Evolutionary conservation across 1,140 invertebrate genomes (phyloP).

Genomic region (Drosophila sproati): DNA sequence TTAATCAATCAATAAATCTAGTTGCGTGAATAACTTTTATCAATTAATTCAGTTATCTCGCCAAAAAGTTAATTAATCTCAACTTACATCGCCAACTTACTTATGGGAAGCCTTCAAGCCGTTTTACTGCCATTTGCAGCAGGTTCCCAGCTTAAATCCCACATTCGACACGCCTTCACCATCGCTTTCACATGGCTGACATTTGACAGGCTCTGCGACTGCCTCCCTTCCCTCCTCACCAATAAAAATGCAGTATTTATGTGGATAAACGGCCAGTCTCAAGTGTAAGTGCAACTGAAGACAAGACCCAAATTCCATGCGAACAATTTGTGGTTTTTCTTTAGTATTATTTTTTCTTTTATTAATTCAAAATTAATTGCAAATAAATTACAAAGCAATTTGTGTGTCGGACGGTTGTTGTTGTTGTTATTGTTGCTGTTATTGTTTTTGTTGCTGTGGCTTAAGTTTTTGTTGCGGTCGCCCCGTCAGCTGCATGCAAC

Average conservation of each 20-base stretch:
- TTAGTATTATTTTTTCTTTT: slow-evolving; percentile 47
- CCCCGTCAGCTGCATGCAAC: slow-evolving; percentile 76
- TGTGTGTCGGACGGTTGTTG: slow-evolving; percentile 63
- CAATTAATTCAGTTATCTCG: slow-evolving; percentile 24
- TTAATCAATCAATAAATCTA: slow-evolving; percentile 1
- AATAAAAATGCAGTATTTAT: slow-evolving; percentile 33
- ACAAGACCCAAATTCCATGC: slow-evolving; percentile 70
- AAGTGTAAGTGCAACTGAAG: slow-evolving; percentile 40
- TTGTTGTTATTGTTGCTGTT: slow-evolving; percentile 34
- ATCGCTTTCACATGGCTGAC: slow-evolving; percentile 46
- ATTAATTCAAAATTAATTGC: slow-evolving; percentile 83
- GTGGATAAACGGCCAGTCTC: slow-evolving; percentile 30
- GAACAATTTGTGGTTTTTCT: slow-evolving; percentile 50
- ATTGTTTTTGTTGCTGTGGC: slow-evolving; percentile 2
- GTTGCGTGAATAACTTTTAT: slow-evolving; percentile 7
- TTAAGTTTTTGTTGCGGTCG: slow-evolving; percentile 36
- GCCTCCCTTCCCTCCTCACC: neutral
- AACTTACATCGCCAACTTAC: slow-evolving; percentile 3
- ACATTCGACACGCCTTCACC: slow-evolving; percentile 45
- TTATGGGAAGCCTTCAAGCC: neutral
- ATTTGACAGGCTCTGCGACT: slow-evolving; percentile 40
- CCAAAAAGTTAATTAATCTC: slow-evolving; percentile 20
- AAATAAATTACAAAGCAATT: slow-evolving; percentile 82
- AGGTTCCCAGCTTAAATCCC: slow-evolving; percentile 30
- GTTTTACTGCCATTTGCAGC: neutral